phyloP scores from a whole-genome alignment of 2,113 vertebrate genomes.

The Chaenocephalus aceratus region DNA sequence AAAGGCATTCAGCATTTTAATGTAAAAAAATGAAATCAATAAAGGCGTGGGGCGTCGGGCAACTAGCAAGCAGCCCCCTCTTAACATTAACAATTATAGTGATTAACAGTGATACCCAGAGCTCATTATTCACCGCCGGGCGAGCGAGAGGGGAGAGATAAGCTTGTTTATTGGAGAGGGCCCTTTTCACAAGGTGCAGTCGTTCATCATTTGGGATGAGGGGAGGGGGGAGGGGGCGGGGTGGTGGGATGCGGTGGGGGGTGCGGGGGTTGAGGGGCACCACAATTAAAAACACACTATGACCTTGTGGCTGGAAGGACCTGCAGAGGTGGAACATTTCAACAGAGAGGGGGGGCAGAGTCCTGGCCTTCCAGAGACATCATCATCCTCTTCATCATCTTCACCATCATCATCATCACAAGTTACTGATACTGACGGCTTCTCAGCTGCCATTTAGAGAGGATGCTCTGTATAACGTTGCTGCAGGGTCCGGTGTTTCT shows the following conservation, averaged over 20 bases:
- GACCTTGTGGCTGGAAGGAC: constrained; percentile 89
- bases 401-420: not conserved
- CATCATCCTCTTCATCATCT: not conserved
- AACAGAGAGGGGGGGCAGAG: constrained; percentile 27
- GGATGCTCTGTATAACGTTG: not conserved
- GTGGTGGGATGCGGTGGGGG: constrained; percentile 34
- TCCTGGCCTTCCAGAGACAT: not conserved
- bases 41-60: constrained; percentile 86
- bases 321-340: constrained; percentile 53
- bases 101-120: constrained; percentile 93
- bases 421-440: not conserved
- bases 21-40: constrained; percentile 90
- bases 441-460: not conserved
- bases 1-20: constrained; percentile 85
- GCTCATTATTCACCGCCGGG: constrained; percentile 91
- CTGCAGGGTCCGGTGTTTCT: not conserved
- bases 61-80: constrained; percentile 85
- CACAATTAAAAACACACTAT: constrained; percentile 93
- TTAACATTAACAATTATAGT: constrained; percentile 93
- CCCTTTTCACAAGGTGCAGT: constrained; percentile 82
- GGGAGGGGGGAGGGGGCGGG: constrained; percentile 47
- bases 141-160: constrained; percentile 85
- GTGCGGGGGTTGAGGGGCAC: constrained; percentile 75
- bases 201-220: constrained; percentile 79
- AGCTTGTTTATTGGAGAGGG: constrained; percentile 91